Evolutionary conservation across 2,113 vertebrate genomes (phyloP), one percentile per base, ranked within the genome.

Genomic region (Erinaceus europaeus): DNA sequence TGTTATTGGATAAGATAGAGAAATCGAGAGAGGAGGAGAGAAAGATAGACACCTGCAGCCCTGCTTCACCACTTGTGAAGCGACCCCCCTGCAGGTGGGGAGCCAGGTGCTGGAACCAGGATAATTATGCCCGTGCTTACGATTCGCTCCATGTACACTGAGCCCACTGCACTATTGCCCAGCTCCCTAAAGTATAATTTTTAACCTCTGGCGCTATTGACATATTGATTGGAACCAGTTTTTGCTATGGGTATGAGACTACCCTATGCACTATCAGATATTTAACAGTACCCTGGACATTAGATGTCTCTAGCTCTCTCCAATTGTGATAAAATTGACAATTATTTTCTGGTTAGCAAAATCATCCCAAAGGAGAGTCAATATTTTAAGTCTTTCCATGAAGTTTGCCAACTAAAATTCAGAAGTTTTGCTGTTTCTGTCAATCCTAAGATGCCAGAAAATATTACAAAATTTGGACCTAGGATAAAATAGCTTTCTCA

Each of bases 401-500:
- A 78, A 83, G 9, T 53, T 86, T 23, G 12, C 21, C n/a, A 38
- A 32, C 4, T 82, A 78, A 85, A 89, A 68, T 36, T 59, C 7
- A 23, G 44, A 53, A 34, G 3, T 40, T 73, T 79, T 62, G 18
- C 57, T 57, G 21, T 29, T 9, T 13, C 52, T 72, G 38, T 73
- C 64, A 67, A 9, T 53, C 32, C 62, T 86, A 21, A 29, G 67
- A 36, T 46, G 36, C 1, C 4, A 27, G 20, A 23, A 82, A 27
- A 50, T 90, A 18, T 82, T 71, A 13, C 68, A 13, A 89, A 79
- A 62, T 57, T 90, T 78, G 67, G 29, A 25, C 65, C 88, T 84
- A 59, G 88, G 40, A 38, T 84, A 69, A 86, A 95, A 94, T 75
- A 73, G 25, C 38, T 89, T 72, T 94, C 75, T 84, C 29, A 78